These are phyloP conservation scores for Diplolepis rosae DNA, from an alignment of 2,888 invertebrate species.

Conservation along the genomic window DNA sequence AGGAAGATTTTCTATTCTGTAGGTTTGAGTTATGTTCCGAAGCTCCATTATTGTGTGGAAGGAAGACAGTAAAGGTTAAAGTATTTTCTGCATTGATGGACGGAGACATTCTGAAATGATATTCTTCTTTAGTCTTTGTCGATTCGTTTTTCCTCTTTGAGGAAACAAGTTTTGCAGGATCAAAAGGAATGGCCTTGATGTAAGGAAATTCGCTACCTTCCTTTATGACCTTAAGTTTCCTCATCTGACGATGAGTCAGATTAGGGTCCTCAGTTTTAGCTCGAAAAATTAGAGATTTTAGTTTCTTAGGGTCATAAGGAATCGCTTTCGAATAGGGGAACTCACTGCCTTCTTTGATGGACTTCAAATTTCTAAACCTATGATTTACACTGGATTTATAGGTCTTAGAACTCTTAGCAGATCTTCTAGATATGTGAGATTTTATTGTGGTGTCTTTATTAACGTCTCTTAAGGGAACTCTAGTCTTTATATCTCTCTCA, in stretches of 20 bases:
- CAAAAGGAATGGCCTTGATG: slow-evolving; percentile 11
- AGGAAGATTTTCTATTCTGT: neutral
- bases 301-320: neutral
- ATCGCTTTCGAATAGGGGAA: neutral
- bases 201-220: slow-evolving; percentile 23
- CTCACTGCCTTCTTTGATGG: neutral
- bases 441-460: no score
- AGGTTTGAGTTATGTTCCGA: neutral
- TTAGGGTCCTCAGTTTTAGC: neutral
- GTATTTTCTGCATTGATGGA: neutral
- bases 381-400: neutral
- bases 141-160: neutral
- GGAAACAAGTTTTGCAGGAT: neutral
- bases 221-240: neutral
- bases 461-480: neutral
- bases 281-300: neutral
- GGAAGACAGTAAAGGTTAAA: neutral
- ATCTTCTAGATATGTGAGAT: neutral
- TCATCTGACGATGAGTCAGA: neutral
- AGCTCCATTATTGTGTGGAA: slow-evolving; percentile 11
- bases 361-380: neutral
- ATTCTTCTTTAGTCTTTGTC: neutral
- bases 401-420: neutral
- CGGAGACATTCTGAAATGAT: neutral
- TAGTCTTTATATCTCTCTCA: slow-evolving; percentile 17